These are phyloP conservation scores for Cheilosia urbana DNA, from an alignment of 2,888 invertebrate genomes.

Conservation along the genomic window DNA sequence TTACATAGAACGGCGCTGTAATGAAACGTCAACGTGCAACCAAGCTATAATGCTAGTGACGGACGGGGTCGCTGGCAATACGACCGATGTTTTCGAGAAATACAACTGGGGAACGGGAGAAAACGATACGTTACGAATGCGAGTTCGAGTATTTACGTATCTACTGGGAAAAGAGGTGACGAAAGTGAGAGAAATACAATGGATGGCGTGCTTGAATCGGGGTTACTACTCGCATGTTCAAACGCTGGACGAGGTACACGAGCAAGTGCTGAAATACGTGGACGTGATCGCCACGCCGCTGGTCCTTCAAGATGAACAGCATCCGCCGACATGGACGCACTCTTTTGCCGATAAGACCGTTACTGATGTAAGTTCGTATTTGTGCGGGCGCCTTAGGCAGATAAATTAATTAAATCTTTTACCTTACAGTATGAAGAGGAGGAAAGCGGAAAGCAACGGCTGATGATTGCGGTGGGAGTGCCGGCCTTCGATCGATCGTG, in stretches of 20 bases:
- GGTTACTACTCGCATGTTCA: slow-evolving; percentile 98
- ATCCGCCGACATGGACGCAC: slow-evolving; percentile 97
- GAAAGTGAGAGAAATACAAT: slow-evolving; percentile 93
- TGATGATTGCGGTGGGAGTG: slow-evolving; percentile 95
- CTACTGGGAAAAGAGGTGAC: slow-evolving; percentile 96
- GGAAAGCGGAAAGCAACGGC: slow-evolving; percentile 83
- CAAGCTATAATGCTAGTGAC: slow-evolving; percentile 98
- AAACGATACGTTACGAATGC: slow-evolving; percentile 88
- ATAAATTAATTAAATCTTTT: background rate
- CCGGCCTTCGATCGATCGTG: slow-evolving; percentile 94
- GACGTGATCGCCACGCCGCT: slow-evolving; percentile 95
- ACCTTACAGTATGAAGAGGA: slow-evolving; percentile 79
- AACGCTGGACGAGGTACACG: slow-evolving; percentile 97
- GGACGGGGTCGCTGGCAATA: slow-evolving; percentile 95
- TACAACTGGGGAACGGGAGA: slow-evolving; percentile 89
- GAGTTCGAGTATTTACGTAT: slow-evolving; percentile 97
- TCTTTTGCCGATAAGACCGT: slow-evolving; percentile 95
- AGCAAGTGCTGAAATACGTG: slow-evolving; percentile 98
- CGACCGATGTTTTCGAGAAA: slow-evolving; percentile 92
- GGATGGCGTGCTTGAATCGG: slow-evolving; percentile 98
- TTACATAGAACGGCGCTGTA: slow-evolving; percentile 85
- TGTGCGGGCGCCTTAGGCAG: background rate
- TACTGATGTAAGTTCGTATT: slow-evolving; percentile 77
- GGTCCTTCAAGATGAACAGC: slow-evolving; percentile 89
- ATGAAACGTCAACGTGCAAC: slow-evolving; percentile 89